Evolutionary conservation across 2,797 vertebrate species (phyloP).

Genomic region (Nasua narica): DNA sequence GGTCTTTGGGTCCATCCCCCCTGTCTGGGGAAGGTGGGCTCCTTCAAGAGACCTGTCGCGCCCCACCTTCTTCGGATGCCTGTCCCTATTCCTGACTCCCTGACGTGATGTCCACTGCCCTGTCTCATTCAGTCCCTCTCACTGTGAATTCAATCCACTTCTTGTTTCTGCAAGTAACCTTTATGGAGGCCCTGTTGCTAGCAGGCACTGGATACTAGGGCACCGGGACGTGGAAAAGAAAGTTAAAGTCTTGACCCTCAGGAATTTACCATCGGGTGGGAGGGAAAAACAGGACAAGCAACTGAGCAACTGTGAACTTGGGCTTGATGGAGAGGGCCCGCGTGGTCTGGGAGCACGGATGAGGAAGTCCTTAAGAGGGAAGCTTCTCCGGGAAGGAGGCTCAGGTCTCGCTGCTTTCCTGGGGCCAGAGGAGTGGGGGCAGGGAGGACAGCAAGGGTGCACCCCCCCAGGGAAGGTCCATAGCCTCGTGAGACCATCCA

Average conservation of each 20-base stretch:
- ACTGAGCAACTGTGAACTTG: neutral
- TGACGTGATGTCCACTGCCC: neutral
- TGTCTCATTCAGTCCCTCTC: neutral
- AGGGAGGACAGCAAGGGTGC: neutral
- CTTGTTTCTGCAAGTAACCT: neutral
- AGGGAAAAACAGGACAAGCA: neutral
- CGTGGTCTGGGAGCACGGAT: neutral
- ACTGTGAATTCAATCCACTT: neutral
- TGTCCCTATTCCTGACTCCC: neutral
- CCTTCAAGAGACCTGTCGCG: neutral
- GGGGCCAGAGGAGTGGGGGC: accelerated
- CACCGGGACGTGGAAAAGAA: neutral
- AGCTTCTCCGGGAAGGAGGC: neutral
- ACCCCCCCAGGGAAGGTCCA: accelerated
- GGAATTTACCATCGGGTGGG: neutral
- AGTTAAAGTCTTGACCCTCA: neutral
- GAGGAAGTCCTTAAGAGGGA: accelerated
- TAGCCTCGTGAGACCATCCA: accelerated
- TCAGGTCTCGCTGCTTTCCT: neutral
- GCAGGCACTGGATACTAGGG: neutral
- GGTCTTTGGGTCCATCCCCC: neutral
- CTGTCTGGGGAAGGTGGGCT: neutral
- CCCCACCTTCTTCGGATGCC: neutral
- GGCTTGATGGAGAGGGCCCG: accelerated
- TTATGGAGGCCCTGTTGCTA: neutral